Evolutionary conservation across 1,140 invertebrate genomes (phyloP).

Genomic region (Ectropis grisescens): DNA sequence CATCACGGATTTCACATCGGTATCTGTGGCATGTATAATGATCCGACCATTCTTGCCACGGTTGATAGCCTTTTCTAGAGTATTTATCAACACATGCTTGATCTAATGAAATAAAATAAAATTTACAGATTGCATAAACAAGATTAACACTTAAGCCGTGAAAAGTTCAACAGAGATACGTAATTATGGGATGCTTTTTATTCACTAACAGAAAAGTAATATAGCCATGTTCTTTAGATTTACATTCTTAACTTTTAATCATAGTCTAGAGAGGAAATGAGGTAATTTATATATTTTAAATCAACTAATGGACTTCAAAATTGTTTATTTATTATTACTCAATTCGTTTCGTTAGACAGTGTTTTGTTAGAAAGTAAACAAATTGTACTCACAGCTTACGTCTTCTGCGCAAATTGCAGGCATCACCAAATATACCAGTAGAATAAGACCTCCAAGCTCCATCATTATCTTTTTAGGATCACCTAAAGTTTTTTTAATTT

Average conservation of each 20-base stretch:
- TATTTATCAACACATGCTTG: conserved; percentile 64
- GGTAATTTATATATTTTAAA: too few species aligned
- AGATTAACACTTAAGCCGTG: too few species aligned
- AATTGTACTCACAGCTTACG: conserved; percentile 29
- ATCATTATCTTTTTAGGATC: conserved; percentile 15
- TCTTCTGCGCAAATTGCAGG: conserved; percentile 25
- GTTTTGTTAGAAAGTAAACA: too few species aligned
- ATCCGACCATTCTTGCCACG: conserved; percentile 64
- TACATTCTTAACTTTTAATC: too few species aligned
- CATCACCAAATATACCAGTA: conserved; percentile 15
- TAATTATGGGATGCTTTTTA: too few species aligned
- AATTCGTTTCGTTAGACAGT: too few species aligned
- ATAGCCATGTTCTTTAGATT: too few species aligned
- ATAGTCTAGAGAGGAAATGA: too few species aligned
- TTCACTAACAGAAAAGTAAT: too few species aligned
- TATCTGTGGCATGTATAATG: conserved; percentile 60
- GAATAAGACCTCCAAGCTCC: conserved; percentile 16
- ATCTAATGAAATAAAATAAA: conserved; percentile 28
- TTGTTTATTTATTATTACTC: too few species aligned
- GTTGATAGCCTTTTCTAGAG: conserved; percentile 60
- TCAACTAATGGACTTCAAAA: too few species aligned
- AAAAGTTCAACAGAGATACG: too few species aligned
- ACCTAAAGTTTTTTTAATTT: conserved; percentile 7
- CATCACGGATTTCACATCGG: conserved; percentile 55
- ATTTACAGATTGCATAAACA: background rate